Evolutionary conservation across 2,113 vertebrate genomes (phyloP).

Genomic region (Protobothrops mucrosquamatus): DNA sequence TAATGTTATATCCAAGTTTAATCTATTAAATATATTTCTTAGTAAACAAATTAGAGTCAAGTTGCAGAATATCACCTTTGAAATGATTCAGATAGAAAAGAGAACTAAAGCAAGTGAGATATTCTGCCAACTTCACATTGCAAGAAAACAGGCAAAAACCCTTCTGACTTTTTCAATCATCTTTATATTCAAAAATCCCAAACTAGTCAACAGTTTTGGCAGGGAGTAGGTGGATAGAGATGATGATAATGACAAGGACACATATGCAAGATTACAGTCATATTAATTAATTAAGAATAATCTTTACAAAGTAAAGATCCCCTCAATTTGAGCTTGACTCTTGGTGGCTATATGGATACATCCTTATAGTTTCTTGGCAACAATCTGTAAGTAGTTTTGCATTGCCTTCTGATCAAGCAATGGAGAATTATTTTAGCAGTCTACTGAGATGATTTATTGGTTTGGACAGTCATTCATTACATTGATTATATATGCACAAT

Average conservation of each 20-base stretch:
- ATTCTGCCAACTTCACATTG: neutral
- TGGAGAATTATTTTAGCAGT: neutral
- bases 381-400: neutral
- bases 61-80: fast-evolving
- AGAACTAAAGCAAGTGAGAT: neutral
- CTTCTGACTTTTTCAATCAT: slow-evolving; percentile 1
- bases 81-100: neutral
- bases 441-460: neutral
- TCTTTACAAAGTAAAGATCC: neutral
- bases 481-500: neutral
- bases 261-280: neutral
- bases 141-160: neutral
- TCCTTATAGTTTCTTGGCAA: neutral
- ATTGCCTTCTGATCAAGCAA: neutral
- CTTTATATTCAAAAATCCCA: neutral
- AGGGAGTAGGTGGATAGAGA: neutral
- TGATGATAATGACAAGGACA: slow-evolving; percentile 4
- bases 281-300: slow-evolving; percentile 12
- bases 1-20: slow-evolving; percentile 1
- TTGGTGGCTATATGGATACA: neutral
- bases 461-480: neutral
- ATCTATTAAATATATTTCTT: neutral
- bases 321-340: neutral
- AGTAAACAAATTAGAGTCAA: fast-evolving
- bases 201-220: neutral